Base-by-base conservation (phyloP, 2,888 invertebrate species). In the Lobophora halterata region DNA sequence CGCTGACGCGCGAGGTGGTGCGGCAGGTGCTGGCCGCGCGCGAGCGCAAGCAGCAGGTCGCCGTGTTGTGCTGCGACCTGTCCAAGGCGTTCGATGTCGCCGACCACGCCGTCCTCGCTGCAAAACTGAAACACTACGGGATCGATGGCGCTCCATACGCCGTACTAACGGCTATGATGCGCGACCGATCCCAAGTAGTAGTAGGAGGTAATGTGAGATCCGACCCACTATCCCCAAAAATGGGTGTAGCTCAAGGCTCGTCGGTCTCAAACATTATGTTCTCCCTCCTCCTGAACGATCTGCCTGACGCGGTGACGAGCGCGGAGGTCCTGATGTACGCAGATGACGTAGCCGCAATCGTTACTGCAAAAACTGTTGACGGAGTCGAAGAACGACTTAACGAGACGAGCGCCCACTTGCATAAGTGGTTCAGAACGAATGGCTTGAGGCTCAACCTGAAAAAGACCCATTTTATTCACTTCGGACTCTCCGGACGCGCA, bases 161-260 rank as follows among this genome's bases (percentile, higher is more conserved):
- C 9, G 3, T 14, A 4, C 26, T 26, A 1, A 19, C 24, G n/a
- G 33, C 18, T 6, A 1, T 33, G 1, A 2, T 34, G 20, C 8
- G 11, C 3, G 2, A 7, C 6, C 12, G 19, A 4, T n/a, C 9
- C n/a, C 37, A 37, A 14, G 30, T 26, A 1, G 29, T 36, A 1
- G 2, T 13, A 2, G 26, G 25, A 2, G 14, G 12, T 16, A 30
- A 30, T 1, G 11, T 14, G 1, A 11, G 2, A 1, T 26, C 30
- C 0, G 19, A 26, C 12, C 16, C 30, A 1, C 6, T 36, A 2
- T 1, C 2, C 6, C 2, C 28, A 2, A 3, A 3, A 2, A 27
- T 27, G 27, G 38, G 38, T 0, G 38, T 38, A 2, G 27, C 32
- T 1, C 38, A 38, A 5, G 38, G 31, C 0, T 31, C 38, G 1